Percentiles rank a stretch among this genome's conserved stretches.
Evolutionary conservation across 1,140 invertebrate genomes (phyloP).

Genomic region (Stegodyphus mimosarum): DNA sequence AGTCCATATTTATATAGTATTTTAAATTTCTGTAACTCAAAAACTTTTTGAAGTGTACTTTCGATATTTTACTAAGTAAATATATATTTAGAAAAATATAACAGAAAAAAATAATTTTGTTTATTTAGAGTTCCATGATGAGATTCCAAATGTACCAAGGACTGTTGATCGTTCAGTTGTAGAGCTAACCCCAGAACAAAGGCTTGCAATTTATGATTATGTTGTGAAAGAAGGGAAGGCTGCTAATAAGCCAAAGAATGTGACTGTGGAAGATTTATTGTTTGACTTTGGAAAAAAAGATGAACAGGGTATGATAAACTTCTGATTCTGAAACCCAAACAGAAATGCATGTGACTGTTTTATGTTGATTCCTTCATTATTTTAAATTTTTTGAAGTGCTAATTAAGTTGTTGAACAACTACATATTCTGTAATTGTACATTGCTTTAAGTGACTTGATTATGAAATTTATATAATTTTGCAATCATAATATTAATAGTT

Average conservation of each 20-base stretch:
- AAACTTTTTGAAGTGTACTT: neutral
- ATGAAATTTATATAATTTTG: too few relatives aligned
- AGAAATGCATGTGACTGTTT: neutral
- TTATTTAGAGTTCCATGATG: neutral
- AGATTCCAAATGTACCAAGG: slow-evolving; percentile 54
- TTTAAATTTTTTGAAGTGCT: neutral
- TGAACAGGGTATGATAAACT: slow-evolving; percentile 62
- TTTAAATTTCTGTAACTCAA: neutral
- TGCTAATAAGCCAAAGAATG: slow-evolving; percentile 58
- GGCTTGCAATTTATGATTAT: slow-evolving; percentile 65
- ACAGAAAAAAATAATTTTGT: too few relatives aligned
- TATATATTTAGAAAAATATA: too few relatives aligned
- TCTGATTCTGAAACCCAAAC: too few relatives aligned
- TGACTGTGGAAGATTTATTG: slow-evolving; percentile 64
- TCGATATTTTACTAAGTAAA: neutral
- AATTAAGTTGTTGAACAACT: neutral
- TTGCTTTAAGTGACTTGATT: too few relatives aligned
- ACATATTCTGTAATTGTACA: too few relatives aligned
- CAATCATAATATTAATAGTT: too few relatives aligned
- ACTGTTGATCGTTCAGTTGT: slow-evolving; percentile 62
- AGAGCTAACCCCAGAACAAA: slow-evolving; percentile 63
- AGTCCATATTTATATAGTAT: neutral
- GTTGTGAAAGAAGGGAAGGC: slow-evolving; percentile 63
- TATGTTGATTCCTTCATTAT: neutral
- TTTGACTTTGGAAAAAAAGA: slow-evolving; percentile 64